These are phyloP conservation scores for Caenorhabditis angaria DNA, from an alignment of 2,888 invertebrate species.

Conservation along the genomic window DNA sequence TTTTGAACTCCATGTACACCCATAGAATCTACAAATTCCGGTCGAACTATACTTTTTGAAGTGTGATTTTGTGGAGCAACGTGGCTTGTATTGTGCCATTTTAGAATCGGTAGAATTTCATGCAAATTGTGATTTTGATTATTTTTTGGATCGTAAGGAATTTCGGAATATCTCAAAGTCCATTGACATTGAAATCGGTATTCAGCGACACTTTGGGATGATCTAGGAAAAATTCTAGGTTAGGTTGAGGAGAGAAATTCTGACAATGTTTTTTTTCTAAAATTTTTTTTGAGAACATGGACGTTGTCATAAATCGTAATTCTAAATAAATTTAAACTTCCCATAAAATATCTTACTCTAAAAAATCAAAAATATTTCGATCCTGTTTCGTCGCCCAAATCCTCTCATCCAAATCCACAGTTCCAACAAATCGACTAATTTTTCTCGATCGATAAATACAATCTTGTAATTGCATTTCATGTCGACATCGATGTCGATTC, in stretches of 20 bases:
- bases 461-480: constrained; percentile 55
- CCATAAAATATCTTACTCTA: too few species aligned
- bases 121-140: background rate
- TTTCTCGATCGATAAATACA: constrained; percentile 35
- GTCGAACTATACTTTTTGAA: constrained; percentile 44
- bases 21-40: constrained; percentile 44
- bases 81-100: constrained; percentile 52
- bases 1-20: constrained; percentile 52
- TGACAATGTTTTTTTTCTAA: background rate
- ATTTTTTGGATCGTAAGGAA: constrained; percentile 18
- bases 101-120: constrained; percentile 31
- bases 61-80: constrained; percentile 55
- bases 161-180: constrained; percentile 45
- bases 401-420: constrained; percentile 50
- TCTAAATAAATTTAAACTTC: too few species aligned
- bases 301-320: too few species aligned
- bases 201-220: constrained; percentile 23
- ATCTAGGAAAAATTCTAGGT: too few species aligned
- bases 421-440: constrained; percentile 30
- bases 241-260: too few species aligned
- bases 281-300: background rate
- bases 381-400: constrained; percentile 26
- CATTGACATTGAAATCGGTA: constrained; percentile 50
- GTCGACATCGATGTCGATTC: constrained; percentile 49
- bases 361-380: constrained; percentile 15